Conservation (phyloP, 2,888 invertebrate genomes). For the Sesamia inferens region DNA sequence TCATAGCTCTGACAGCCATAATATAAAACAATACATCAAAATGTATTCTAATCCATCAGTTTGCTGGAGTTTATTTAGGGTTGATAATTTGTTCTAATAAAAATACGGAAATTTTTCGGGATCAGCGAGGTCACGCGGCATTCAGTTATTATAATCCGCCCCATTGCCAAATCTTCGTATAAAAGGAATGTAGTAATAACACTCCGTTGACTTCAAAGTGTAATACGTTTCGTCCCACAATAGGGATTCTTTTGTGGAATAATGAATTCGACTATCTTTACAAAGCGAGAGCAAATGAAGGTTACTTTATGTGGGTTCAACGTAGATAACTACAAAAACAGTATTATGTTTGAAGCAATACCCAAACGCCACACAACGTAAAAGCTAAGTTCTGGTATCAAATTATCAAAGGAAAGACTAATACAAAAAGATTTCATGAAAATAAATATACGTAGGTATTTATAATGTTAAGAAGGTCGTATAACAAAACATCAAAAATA, state of each 20-base stretch:
- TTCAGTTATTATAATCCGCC: conserved; percentile 64
- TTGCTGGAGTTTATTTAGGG: conserved; percentile 42
- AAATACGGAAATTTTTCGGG: conserved; percentile 50
- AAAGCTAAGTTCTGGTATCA: background rate
- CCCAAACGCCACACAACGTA: background rate
- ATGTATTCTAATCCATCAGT: conserved; percentile 57
- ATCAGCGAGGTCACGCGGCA: conserved; percentile 60
- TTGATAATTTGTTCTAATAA: conserved; percentile 62
- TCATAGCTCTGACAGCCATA: conserved; percentile 19
- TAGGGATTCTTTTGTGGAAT: conserved; percentile 41
- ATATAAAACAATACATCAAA: conserved; percentile 43
- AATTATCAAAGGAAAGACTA: background rate
- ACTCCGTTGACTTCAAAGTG: conserved; percentile 62
- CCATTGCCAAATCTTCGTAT: conserved; percentile 60
- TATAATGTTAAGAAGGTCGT: background rate
- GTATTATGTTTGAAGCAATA: background rate
- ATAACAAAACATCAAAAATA: background rate
- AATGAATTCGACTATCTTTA: conserved; percentile 52
- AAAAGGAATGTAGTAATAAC: conserved; percentile 64
- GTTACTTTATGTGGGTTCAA: background rate
- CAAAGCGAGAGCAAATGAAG: conserved; percentile 35
- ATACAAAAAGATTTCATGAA: background rate
- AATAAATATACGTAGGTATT: background rate
- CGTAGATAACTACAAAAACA: conserved; percentile 17
- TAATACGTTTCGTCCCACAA: conserved; percentile 56